Base-by-base conservation (phyloP, 2,113 vertebrate species). In the Petromus typicus region DNA sequence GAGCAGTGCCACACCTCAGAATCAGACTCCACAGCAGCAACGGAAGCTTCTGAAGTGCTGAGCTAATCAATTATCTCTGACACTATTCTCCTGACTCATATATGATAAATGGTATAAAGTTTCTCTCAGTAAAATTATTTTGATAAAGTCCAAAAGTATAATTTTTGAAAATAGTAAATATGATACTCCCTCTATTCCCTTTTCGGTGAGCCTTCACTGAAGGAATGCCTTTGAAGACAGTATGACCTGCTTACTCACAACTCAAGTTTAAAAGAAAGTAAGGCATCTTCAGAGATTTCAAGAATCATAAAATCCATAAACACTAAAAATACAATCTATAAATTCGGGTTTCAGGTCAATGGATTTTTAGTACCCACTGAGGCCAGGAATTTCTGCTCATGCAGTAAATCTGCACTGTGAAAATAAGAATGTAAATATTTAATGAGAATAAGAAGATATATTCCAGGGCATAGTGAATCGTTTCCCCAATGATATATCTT, bases 161-260 rank as follows among this genome's bases (percentile, higher is more conserved):
- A 30, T 85, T 91, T 89, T 69, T 80, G 63, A 94, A 94, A 69
- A 61, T 64, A 63, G n/a, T 76, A 93, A 92, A 90, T 87, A 94
- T n/a, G 40, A 57, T 0, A 85, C 7, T 90, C 43, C 37, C 8
- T 51, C 34, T 66, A 27, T 66, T 91, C 30, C 18, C 13, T 87
- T 86, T 71, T 18, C 32, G 30, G 78, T 78, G 37, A 88, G 64
- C 2, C 90, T 90, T 88, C 37, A 79, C 37, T 57, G 64, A 79
- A 54, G 79, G 30, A 80, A 86, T 83, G 67, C 43, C 76, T 96
- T 85, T 97, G 92, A 95, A 97, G 96, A 88, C 63, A 80, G 93
- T 87, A 79, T 93, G 90, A 93, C 90, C 93, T 89, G 54, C 48
- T 96, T 93, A 93, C 66, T 94, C 92, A 97, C 81, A 93, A 69